Base-by-base conservation (phyloP, 2,888 invertebrate species). In the Trissolcus japonicus region DNA sequence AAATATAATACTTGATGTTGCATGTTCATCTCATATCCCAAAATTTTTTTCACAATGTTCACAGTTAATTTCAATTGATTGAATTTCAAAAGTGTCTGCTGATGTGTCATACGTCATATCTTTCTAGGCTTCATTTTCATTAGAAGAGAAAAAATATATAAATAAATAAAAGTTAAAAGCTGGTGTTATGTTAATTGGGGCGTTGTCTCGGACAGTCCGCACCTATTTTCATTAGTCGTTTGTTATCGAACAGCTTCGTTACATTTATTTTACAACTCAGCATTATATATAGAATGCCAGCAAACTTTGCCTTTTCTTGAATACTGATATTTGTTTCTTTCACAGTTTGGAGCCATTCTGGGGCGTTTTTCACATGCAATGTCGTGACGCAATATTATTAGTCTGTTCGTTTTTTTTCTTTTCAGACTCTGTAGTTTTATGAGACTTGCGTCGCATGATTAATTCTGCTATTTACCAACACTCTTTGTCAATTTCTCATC, bases 111-210 rank as follows among this genome's bases (percentile, higher is more conserved):
- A 2, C 25, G 2, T 88, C 86, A 84, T 85, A 86, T 84, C 14
- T 46, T 46, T 83, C 82, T 76, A 71, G 61, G 68, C 66, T 56
- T 79, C 66, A 75, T 79, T 76, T 41, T 55, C 76, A 79, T 75
- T 76, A 60, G 87, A 88, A 62, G 87, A 86, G 86, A 85, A 85
- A 82, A 87, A 35, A 35, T 25, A 87, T 87, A 88, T 88, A 89
- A 88, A 89, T 88, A 88, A 88, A 89, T 88, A 88, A 88, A 88
- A 85, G 85, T 84, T 83, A 41, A 59, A 57, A 69, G 76, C 63
- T 68, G 51, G 79, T 83, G 88, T 89, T 89, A 89, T 88, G 88
- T 88, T 89, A 89, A 89, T 89, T 89, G 87, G 88, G 89, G 89
- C 89, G 89, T 89, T 88, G 89, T 88, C 89, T 87, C 84, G 54